Conservation (phyloP, 1,140 invertebrate genomes). For the Ceratosolen fusciceps region DNA sequence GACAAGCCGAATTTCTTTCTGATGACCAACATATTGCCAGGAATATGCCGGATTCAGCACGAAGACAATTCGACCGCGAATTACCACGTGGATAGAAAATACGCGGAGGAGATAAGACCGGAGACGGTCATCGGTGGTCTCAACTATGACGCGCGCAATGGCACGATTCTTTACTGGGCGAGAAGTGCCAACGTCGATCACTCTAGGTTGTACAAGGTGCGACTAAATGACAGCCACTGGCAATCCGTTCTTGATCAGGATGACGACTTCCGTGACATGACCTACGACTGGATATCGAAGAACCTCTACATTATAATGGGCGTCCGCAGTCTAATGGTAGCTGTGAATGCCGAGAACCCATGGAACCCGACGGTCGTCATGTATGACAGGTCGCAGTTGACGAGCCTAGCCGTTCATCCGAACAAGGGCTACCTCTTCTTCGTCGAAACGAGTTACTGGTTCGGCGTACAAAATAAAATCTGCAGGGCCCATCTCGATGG, state of each 20-base stretch:
- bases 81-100: conserved; percentile 40
- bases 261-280: conserved; percentile 44
- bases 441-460: conserved; percentile 39
- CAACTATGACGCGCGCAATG: conserved; percentile 36
- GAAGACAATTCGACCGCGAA: conserved; percentile 36
- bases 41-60: conserved; percentile 37
- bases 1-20: conserved; percentile 39
- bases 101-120: conserved; percentile 37
- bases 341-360: conserved; percentile 25
- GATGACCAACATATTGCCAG: conserved; percentile 36
- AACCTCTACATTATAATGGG: conserved; percentile 47
- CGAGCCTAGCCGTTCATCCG: conserved; percentile 35
- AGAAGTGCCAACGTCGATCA: conserved; percentile 46
- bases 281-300: conserved; percentile 44
- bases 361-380: conserved; percentile 42
- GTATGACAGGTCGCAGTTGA: conserved; percentile 34
- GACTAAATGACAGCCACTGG: conserved; percentile 44
- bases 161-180: conserved; percentile 35
- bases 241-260: conserved; percentile 34
- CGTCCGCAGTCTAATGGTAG: conserved; percentile 30
- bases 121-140: conserved; percentile 41
- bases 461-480: conserved; percentile 38
- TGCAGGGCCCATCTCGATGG: conserved; percentile 38
- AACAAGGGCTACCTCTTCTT: conserved; percentile 45
- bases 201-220: conserved; percentile 38